Base-by-base conservation (phyloP, 2,113 vertebrate species). In the Equus quagga region DNA sequence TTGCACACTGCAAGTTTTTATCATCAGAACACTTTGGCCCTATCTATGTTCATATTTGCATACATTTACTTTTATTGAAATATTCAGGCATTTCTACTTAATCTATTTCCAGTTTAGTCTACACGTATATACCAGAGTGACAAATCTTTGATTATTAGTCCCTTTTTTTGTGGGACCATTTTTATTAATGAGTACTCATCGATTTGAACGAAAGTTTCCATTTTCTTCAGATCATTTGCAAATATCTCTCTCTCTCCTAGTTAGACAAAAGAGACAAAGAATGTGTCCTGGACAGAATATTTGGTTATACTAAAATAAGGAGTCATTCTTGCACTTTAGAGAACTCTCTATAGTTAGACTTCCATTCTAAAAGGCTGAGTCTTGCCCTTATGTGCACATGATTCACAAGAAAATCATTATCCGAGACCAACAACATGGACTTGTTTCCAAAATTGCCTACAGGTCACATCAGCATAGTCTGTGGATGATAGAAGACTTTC, bases 31-130 rank as follows among this genome's bases (percentile, higher is more conserved):
- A 75, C 8, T 62, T 79, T 11, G 17, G 14, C 3, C 6, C 13
- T 89, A 8, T 62, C 21, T 58, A 56, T 88, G 75, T 81, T 75
- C 28, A 62, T 70, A 28, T 60, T 12, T 58, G 13, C 58, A 0
- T 36, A 36, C 0, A 73, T 85, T 95, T 60, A 84, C 72, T 93
- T 89, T 26, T 17, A 44, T 24, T 62, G 28, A 94, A 97, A 85
- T 67, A 65, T 15, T 72, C 21, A 82, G 24, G 7, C 13, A 51
- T 79, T 44, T 24, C 62, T 76, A 41, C 41, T 73, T 89, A 86
- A 93, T 49, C 23, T 89, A 83, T 72, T 91, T 85, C 33, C 19
- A 88, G 23, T 92, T 83, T 41, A 83, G 31, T 75, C 51, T 92
- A 4, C 18, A 84, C 11, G 23, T 72, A 83, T 94, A 83, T 31